Evolutionary conservation across 2,888 invertebrate genomes (phyloP).

Genomic region (Acleris sparsana): DNA sequence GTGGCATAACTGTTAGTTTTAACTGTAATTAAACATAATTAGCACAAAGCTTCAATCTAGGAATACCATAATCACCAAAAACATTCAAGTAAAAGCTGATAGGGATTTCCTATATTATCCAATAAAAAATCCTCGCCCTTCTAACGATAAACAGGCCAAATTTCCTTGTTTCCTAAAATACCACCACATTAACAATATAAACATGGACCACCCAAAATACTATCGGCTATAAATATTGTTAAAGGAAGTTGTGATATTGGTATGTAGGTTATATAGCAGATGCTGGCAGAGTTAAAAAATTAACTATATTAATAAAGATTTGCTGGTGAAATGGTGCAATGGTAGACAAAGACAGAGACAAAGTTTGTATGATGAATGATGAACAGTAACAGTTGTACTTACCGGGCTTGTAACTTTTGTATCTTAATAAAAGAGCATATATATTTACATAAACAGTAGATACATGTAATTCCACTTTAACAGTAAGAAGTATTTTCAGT

Average conservation of each 20-base stretch:
- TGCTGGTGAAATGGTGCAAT: background rate
- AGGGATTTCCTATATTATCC: background rate
- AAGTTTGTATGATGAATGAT: too few species aligned
- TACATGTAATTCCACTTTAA: too few species aligned
- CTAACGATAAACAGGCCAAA: constrained; percentile 10
- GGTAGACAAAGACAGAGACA: too few species aligned
- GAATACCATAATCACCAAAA: too few species aligned
- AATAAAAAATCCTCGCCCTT: constrained; percentile 3
- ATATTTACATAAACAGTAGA: too few species aligned
- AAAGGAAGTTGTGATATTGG: constrained; percentile 27
- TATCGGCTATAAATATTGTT: constrained; percentile 15
- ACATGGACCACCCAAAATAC: constrained; percentile 21
- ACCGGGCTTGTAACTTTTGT: too few species aligned
- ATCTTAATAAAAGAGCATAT: too few species aligned
- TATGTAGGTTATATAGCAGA: constrained; percentile 16
- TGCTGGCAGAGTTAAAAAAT: background rate
- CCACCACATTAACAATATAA: constrained; percentile 10
- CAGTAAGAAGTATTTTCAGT: too few species aligned
- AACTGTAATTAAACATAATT: too few species aligned
- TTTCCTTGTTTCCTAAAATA: constrained; percentile 17
- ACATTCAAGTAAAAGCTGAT: background rate
- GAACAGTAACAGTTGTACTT: too few species aligned
- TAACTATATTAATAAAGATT: background rate
- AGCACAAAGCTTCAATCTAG: too few species aligned
- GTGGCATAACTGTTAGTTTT: too few species aligned